Percentiles rank a stretch among this genome's conserved stretches.
These are phyloP conservation scores for Steinernema scapterisci DNA, from an alignment of 2,888 invertebrate genomes.

Conservation along the genomic window DNA sequence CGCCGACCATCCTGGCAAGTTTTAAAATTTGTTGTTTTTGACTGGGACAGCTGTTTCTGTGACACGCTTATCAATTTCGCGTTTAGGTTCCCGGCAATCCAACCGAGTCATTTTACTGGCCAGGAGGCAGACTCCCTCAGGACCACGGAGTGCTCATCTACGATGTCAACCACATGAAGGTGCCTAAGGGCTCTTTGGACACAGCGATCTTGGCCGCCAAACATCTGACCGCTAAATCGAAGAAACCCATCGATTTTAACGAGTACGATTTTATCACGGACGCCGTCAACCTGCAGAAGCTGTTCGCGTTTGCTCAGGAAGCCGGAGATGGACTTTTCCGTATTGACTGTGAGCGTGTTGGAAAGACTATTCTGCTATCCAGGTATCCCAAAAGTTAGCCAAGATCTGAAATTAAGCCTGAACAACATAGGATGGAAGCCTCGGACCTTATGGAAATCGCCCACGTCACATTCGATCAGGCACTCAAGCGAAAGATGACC, in stretches of 20 bases:
- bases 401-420: background rate
- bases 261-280: slow-evolving; percentile 67
- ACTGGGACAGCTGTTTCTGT: background rate
- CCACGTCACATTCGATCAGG: slow-evolving; percentile 60
- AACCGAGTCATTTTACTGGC: slow-evolving; percentile 62
- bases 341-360: slow-evolving; percentile 67
- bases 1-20: slow-evolving; percentile 60
- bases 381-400: too few species aligned
- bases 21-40: background rate
- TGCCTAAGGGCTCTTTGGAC: slow-evolving; percentile 61
- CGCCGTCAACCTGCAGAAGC: slow-evolving; percentile 67
- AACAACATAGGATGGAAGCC: slow-evolving; percentile 60
- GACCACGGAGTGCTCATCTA: slow-evolving; percentile 67
- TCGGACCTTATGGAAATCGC: slow-evolving; percentile 66
- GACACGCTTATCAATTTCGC: background rate
- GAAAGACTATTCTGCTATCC: slow-evolving; percentile 64
- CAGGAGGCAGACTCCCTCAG: slow-evolving; percentile 62
- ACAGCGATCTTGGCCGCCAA: slow-evolving; percentile 63
- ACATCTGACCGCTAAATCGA: slow-evolving; percentile 53
- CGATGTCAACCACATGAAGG: slow-evolving; percentile 65
- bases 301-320: slow-evolving; percentile 67
- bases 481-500: slow-evolving; percentile 60
- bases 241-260: slow-evolving; percentile 65
- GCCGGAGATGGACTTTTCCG: slow-evolving; percentile 67
- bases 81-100: slow-evolving; percentile 62